phyloP scores from a whole-genome alignment of 2,113 vertebrate genomes.

The Xenus cinereus region DNA sequence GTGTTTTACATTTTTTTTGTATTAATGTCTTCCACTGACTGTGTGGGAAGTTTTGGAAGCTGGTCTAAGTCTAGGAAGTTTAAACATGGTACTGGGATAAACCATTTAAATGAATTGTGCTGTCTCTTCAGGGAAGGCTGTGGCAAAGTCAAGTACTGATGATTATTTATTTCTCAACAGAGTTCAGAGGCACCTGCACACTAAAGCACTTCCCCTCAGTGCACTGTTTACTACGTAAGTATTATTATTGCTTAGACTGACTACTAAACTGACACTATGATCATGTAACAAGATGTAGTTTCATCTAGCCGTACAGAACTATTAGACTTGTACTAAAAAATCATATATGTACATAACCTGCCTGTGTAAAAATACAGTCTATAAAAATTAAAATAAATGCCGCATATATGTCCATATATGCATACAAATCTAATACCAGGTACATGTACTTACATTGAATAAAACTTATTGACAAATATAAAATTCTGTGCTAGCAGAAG shows the following conservation, averaged over 20 bases:
- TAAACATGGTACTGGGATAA: neutral
- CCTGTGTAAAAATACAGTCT: neutral
- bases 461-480: neutral
- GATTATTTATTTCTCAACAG: neutral
- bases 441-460: accelerated
- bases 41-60: neutral
- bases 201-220: neutral
- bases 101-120: neutral
- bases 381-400: neutral
- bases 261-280: neutral
- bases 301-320: neutral
- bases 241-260: neutral
- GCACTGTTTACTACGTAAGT: neutral
- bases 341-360: too few species aligned
- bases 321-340: neutral
- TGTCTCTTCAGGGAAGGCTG: neutral
- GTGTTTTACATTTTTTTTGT: neutral
- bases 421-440: neutral
- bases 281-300: accelerated
- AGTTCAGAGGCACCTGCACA: neutral
- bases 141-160: neutral
- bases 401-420: accelerated
- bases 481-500: neutral
- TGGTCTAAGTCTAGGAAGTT: neutral
- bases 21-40: neutral